Evolutionary conservation across 2,888 invertebrate species (phyloP).

Genomic region (Ommatoiulus sabulosus): DNA sequence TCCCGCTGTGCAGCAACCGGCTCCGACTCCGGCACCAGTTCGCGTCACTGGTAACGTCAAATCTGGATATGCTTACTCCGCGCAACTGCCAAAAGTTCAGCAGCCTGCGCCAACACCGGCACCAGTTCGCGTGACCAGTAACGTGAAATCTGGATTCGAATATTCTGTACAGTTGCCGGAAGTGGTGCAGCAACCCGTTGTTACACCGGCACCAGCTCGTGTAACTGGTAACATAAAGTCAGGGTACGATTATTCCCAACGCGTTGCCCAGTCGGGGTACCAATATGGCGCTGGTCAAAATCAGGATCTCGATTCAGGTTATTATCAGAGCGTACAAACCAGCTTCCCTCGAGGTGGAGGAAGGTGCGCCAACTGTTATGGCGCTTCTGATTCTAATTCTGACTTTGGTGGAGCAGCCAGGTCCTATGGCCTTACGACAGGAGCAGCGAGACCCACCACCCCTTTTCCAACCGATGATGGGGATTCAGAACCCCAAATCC

Average conservation of each 20-base stretch:
- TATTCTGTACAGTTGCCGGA: neutral
- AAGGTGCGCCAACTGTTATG: neutral
- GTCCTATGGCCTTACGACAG: neutral
- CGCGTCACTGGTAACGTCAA: neutral
- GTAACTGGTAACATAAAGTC: neutral
- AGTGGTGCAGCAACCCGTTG: neutral
- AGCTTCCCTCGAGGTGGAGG: neutral
- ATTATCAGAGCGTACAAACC: neutral
- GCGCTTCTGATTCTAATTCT: neutral
- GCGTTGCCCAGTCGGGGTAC: neutral
- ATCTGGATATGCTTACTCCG: neutral
- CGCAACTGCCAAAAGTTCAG: neutral
- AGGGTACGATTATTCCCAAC: slow-evolving; percentile 1
- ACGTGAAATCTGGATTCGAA: neutral
- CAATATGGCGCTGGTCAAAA: neutral
- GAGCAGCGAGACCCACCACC: neutral
- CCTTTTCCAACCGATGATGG: neutral
- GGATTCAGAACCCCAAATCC: slow-evolving; percentile 32
- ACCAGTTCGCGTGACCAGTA: neutral
- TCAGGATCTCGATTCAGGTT: neutral
- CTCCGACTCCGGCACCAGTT: neutral
- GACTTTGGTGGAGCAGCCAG: neutral
- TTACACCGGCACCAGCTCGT: neutral
- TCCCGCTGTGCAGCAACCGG: neutral
- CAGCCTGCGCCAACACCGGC: neutral